These are phyloP conservation scores for Poeciliopsis turrubarensis DNA, from an alignment of 2,113 vertebrate genomes.

Conservation along the genomic window DNA sequence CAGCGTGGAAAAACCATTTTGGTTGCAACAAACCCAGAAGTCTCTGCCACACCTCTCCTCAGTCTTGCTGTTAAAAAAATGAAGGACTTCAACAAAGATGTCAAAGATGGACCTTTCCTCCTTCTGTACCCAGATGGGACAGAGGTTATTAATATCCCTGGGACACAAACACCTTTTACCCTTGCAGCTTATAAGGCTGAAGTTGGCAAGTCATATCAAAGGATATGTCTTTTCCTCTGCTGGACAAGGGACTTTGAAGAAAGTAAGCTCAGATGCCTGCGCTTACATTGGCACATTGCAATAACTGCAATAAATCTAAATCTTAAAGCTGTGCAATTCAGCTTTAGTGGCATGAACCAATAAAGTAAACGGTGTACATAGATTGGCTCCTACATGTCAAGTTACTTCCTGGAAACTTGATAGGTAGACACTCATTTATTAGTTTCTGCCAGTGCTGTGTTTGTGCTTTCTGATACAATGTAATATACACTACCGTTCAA, in stretches of 20 bases:
- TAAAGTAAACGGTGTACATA: neutral
- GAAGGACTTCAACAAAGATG: neutral
- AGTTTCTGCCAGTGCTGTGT: neutral
- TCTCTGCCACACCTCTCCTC: neutral
- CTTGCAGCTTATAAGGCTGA: no score
- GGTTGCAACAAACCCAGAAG: neutral
- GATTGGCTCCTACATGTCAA: neutral
- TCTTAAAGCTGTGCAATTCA: no score
- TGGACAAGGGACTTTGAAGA: neutral
- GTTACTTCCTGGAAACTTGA: neutral
- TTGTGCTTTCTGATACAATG: neutral
- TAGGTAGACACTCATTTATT: neutral
- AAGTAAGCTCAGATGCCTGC: neutral
- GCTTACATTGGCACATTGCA: neutral
- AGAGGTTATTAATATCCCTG: neutral
- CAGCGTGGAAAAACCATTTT: neutral
- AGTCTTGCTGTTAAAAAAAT: neutral
- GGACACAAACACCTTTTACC: no score
- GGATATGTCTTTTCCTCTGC: neutral
- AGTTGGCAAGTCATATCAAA: no score
- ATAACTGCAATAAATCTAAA: no score
- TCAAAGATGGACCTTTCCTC: neutral
- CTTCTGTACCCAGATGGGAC: slow-evolving; percentile 1
- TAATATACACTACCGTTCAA: no score
- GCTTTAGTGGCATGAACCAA: neutral